Percentiles rank a stretch among this genome's conserved stretches.
These are phyloP conservation scores for Ophion slaviceki DNA, from an alignment of 2,888 invertebrate genomes.

Conservation along the genomic window DNA sequence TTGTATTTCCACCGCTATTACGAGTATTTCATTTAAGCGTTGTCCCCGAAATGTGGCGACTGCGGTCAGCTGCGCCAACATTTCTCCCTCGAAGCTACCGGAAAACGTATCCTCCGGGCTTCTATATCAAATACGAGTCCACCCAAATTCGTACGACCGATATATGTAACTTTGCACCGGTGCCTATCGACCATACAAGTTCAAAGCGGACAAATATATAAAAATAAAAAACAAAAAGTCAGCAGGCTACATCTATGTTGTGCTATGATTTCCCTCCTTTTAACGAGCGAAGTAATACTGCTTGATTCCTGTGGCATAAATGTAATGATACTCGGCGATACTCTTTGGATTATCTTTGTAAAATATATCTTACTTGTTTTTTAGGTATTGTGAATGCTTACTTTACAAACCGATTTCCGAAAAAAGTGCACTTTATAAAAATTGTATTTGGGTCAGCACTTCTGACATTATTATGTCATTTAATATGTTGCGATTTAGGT, in stretches of 20 bases:
- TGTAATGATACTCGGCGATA: too few relatives aligned
- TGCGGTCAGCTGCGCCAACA: conserved; percentile 56
- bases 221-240: background rate
- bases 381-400: too few relatives aligned
- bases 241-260: background rate
- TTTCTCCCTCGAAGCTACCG: conserved; percentile 51
- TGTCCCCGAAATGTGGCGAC: conserved; percentile 45
- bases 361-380: too few relatives aligned
- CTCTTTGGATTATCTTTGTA: too few relatives aligned
- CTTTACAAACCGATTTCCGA: too few relatives aligned
- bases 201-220: background rate
- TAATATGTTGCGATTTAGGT: too few relatives aligned
- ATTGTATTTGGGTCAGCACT: too few relatives aligned
- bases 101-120: conserved; percentile 36
- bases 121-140: conserved; percentile 23
- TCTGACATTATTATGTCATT: too few relatives aligned
- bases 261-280: too few relatives aligned
- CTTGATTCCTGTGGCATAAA: too few relatives aligned
- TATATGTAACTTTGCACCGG: conserved; percentile 6
- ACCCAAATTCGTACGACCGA: conserved; percentile 28
- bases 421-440: too few relatives aligned
- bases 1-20: conserved; percentile 36
- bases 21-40: conserved; percentile 28
- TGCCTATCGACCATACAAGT: background rate
- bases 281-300: too few relatives aligned